A percentile compares a stretch with the other conserved stretches of the same genome.
phyloP scores from a whole-genome alignment of 2,113 vertebrate genomes.

The Greenwoodochromis staneri region DNA sequence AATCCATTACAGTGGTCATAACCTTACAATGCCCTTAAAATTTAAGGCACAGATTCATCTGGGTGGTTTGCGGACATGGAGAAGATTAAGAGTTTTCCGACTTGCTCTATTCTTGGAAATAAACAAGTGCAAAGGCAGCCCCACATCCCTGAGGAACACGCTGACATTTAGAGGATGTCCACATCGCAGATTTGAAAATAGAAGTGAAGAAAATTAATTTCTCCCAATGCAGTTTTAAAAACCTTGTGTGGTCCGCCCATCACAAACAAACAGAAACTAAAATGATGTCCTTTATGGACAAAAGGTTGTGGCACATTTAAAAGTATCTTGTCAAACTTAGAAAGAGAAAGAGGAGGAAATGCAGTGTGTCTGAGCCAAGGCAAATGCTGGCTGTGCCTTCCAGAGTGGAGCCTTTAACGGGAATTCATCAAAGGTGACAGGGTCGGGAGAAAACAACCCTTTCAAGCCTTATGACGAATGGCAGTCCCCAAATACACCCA shows the following conservation, averaged over 20 bases:
- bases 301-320: constrained; percentile 73
- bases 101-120: constrained; percentile 33
- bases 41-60: background rate
- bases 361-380: constrained; percentile 71
- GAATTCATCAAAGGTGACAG: constrained; percentile 65
- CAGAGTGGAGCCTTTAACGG: constrained; percentile 56
- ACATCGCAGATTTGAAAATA: constrained; percentile 75
- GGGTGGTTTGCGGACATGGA: background rate
- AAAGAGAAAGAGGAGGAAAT: constrained; percentile 36
- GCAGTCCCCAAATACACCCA: constrained; percentile 50
- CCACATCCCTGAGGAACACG: constrained; percentile 73
- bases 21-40: background rate
- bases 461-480: constrained; percentile 56
- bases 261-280: constrained; percentile 73
- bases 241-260: constrained; percentile 72
- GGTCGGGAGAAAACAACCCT: constrained; percentile 54
- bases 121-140: constrained; percentile 51
- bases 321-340: constrained; percentile 26
- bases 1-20: background rate
- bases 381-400: constrained; percentile 65
- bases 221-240: constrained; percentile 78
- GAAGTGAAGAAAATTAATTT: constrained; percentile 75
- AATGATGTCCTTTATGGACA: constrained; percentile 71
- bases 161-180: constrained; percentile 75
- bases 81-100: constrained; percentile 26